These are phyloP conservation scores for Torymus auratus DNA, from an alignment of 2,888 invertebrate genomes.

Conservation along the genomic window DNA sequence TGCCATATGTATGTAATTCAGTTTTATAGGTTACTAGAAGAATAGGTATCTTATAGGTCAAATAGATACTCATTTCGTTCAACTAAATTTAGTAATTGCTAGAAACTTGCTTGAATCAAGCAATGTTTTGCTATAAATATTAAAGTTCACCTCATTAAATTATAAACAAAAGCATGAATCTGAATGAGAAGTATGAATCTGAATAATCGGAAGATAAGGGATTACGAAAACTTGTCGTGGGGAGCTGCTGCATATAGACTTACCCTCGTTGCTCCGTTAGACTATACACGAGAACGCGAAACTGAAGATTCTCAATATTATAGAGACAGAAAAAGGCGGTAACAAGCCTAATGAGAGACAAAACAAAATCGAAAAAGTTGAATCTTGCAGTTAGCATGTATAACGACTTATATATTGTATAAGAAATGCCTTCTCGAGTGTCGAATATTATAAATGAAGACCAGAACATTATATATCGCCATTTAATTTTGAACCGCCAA, in stretches of 20 bases:
- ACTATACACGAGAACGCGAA: constrained; percentile 1
- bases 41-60: no score
- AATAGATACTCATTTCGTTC: neutral
- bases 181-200: neutral
- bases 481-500: constrained; percentile 53
- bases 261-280: constrained; percentile 21
- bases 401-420: constrained; percentile 56
- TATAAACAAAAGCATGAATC: no score
- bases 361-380: constrained; percentile 38
- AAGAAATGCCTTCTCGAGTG: constrained; percentile 60
- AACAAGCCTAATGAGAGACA: constrained; percentile 11
- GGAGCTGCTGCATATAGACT: constrained; percentile 27
- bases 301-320: constrained; percentile 16
- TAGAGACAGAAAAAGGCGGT: neutral
- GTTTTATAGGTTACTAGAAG: no score
- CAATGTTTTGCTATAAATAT: no score
- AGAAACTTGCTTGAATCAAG: neutral
- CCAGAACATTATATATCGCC: constrained; percentile 51
- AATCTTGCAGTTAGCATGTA: constrained; percentile 55
- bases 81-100: neutral
- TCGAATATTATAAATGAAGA: constrained; percentile 57
- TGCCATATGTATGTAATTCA: constrained; percentile 23
- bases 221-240: constrained; percentile 50
- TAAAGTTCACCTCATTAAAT: no score
- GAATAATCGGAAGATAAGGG: neutral